Evolutionary conservation across 2,888 invertebrate genomes (phyloP).

Genomic region (Leistus spinibarbis): DNA sequence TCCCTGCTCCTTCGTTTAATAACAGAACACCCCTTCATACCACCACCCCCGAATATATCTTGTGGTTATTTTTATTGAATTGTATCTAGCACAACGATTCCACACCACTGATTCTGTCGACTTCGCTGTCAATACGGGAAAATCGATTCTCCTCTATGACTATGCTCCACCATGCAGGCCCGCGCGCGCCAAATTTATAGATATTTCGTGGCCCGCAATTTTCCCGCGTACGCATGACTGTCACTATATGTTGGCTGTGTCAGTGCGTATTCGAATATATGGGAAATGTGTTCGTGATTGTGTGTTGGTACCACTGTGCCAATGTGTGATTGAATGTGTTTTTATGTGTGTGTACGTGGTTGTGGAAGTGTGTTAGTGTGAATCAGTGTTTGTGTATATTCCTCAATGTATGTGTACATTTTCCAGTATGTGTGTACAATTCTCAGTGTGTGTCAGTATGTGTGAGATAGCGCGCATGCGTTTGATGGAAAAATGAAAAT

Average conservation of each 20-base stretch:
- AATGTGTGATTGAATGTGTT: too few relatives aligned
- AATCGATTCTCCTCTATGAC: not conserved
- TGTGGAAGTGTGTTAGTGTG: not conserved
- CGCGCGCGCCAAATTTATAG: conserved; percentile 26
- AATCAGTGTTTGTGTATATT: too few relatives aligned
- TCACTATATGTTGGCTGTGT: not conserved
- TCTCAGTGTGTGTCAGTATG: not conserved
- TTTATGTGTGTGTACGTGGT: not conserved
- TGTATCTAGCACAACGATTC: conserved; percentile 25
- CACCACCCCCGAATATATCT: conserved; percentile 2
- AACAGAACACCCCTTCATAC: too few relatives aligned
- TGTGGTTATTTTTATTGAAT: conserved; percentile 22
- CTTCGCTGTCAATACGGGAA: not conserved
- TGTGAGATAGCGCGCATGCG: too few relatives aligned
- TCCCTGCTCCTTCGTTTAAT: not conserved
- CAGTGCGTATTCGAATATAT: too few relatives aligned
- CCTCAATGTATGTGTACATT: too few relatives aligned
- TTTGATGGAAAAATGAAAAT: not conserved
- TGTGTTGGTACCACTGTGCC: too few relatives aligned
- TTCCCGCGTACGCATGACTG: not conserved
- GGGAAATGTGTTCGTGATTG: too few relatives aligned
- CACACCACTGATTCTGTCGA: conserved; percentile 16
- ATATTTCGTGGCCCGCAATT: not conserved
- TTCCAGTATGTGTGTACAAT: not conserved
- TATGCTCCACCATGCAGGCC: not conserved